Evolutionary conservation across 2,113 vertebrate genomes (phyloP).

Genomic region (Dicaeum eximium): DNA sequence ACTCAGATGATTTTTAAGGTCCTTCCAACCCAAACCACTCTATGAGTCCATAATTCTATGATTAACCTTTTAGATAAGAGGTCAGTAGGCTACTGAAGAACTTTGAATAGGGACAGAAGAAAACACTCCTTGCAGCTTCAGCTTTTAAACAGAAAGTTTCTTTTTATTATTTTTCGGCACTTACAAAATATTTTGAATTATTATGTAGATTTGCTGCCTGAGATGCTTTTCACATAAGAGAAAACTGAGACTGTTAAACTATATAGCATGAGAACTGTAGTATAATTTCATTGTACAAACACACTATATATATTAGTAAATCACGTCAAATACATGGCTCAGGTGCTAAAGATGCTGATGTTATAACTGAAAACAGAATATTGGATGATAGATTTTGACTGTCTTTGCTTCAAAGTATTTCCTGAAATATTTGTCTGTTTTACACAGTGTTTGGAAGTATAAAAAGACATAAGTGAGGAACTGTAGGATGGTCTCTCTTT

Average conservation of each 20-base stretch:
- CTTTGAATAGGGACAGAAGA: neutral
- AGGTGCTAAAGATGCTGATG: neutral
- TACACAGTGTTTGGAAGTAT: neutral
- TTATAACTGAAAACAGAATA: neutral
- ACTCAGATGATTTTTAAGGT: neutral
- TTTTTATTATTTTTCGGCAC: neutral
- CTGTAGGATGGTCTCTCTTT: neutral
- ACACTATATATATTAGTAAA: neutral
- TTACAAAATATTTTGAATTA: neutral
- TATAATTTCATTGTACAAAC: neutral
- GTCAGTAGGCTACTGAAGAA: neutral
- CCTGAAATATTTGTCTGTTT: neutral
- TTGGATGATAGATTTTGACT: neutral
- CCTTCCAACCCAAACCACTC: neutral
- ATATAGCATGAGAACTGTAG: neutral
- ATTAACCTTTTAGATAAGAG: neutral
- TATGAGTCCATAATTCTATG: neutral
- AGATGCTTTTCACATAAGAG: neutral
- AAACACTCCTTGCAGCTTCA: neutral
- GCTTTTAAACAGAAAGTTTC: neutral
- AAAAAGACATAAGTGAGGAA: neutral
- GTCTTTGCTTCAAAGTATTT: neutral
- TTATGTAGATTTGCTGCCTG: neutral
- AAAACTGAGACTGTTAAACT: neutral
- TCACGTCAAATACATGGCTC: neutral